Evolutionary conservation across 2,888 invertebrate genomes (phyloP), one percentile per base, ranked within the genome.

Genomic region (Ennomos quercinarius): DNA sequence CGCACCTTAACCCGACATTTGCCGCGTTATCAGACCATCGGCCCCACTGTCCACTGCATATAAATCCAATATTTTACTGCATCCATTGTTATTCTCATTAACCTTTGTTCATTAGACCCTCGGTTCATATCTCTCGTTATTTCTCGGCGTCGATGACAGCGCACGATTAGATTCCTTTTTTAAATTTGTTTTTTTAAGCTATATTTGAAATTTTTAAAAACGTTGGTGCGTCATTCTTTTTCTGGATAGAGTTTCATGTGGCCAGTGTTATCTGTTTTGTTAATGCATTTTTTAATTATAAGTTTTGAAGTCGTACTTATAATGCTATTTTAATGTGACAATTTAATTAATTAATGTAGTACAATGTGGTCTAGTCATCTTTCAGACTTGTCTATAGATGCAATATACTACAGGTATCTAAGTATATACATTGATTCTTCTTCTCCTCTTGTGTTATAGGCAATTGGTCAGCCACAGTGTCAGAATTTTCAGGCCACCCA

Each of bases 61-160:
- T 92, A 92, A 91, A 92, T 87, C 87, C 89, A 83, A 87, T 87
- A 90, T 83, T 91, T 91, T 91, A 91, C 81, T 83, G 83, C 77
- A 72, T 66, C 88, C 84, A 91, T 92, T 92, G 91, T 91, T 89
- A 82, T 84, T 73, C 88, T 91, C 91, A 90, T 92, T 91, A 91
- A 89, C 87, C 84, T 91, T 91, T 91, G 91, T 91, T 91, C 91
- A 92, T 92, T 92, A 91, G 87, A 83, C 73, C 80, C 68, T 72
- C 77, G 69, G 83, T 87, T 88, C 87, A 89, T 87, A 89, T 89
- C 84, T 84, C 75, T 80, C 81, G 79, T 84, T 87, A 86, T 87
- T 86, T 83, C 81, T 72, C 62, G 76, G 76, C 71, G 70, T 71
- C 81, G 90, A 91, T 90, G 91, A 91, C 90, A 89, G 87, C 72